Base-by-base conservation (phyloP, 2,888 invertebrate species). In the Eudasyphora cyanicolor region DNA sequence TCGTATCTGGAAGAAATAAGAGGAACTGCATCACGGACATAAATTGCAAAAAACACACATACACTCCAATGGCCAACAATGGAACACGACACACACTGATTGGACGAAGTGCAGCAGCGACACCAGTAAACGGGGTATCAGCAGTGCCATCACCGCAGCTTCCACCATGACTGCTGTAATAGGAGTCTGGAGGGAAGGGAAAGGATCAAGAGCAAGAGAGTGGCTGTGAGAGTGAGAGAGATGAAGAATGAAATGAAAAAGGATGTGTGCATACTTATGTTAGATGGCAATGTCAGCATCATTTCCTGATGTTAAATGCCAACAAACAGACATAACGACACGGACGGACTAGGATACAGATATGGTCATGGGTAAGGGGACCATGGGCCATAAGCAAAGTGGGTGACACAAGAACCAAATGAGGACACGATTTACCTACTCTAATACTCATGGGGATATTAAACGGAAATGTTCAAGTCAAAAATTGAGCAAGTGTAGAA, bases 221-320 rank as follows among this genome's bases (percentile, higher is more conserved):
- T 19, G 42, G 45, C 17, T 17, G 89, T 17, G 19, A 24, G 12
- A 17, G 29, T 60, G 14, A n/a, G 7, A 19, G 19, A 45, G 10
- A 24, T 6, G 89, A 89, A 89, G 90, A 89, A 89, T 89, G 90
- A 91, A 89, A 91, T 91, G 57, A 91, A n/a, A 54, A 38, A 67
- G 76, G 51, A 67, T 70, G 85, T 67, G 85, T 76, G 77, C 64
- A 77, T 79, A 82, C 81, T 82, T 69, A 71, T 86, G 82, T 67
- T 85, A 87, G 88, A 88, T 90, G 89, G 89, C 90, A 89, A 85
- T 89, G 90, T 90, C 91, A 90, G 89, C 90, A 90, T 90, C 88
- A 90, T 90, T 90, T 90, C 90, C 91, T 89, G 90, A 90, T 89
- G 89, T 88, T 89, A 88, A 90, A 90, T 90, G 89, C 90, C 90